Evolutionary conservation across 2,888 invertebrate species (phyloP).

Genomic region (Disparrhopalites patrizii): DNA sequence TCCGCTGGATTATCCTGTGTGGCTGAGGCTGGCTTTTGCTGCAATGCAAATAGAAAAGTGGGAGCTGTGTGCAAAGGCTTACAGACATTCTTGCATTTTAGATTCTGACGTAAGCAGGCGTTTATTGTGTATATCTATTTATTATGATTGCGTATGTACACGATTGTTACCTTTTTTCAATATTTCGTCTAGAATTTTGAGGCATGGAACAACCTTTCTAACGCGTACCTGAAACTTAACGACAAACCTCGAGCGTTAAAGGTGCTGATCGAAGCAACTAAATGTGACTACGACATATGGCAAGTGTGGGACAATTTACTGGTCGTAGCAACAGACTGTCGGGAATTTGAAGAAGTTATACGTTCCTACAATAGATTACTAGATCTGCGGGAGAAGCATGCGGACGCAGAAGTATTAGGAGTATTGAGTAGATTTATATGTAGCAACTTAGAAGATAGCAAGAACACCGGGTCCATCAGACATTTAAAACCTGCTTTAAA

Average conservation of each 20-base stretch:
- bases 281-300: slow-evolving; percentile 82
- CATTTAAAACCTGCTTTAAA: slow-evolving; percentile 61
- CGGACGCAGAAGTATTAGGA: slow-evolving; percentile 70
- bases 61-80: slow-evolving; percentile 77
- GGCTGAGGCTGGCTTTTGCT: slow-evolving; percentile 81
- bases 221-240: slow-evolving; percentile 81
- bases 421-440: slow-evolving; percentile 68
- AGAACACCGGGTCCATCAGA: slow-evolving; percentile 55
- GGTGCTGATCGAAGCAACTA: slow-evolving; percentile 80
- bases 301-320: slow-evolving; percentile 94
- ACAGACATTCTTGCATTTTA: slow-evolving; percentile 79
- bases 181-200: slow-evolving; percentile 67
- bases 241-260: slow-evolving; percentile 81
- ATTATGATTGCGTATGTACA: no score
- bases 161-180: no score
- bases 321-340: slow-evolving; percentile 78
- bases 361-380: slow-evolving; percentile 78
- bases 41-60: slow-evolving; percentile 73
- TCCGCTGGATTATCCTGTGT: slow-evolving; percentile 78
- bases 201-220: slow-evolving; percentile 97
- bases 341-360: slow-evolving; percentile 76
- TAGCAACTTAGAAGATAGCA: slow-evolving; percentile 61
- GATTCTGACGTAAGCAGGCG: slow-evolving; percentile 61
- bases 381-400: slow-evolving; percentile 72
- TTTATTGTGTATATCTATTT: neutral